phyloP scores from a whole-genome alignment of 92 coral and sea anemone species.

The Muricea muricata region DNA sequence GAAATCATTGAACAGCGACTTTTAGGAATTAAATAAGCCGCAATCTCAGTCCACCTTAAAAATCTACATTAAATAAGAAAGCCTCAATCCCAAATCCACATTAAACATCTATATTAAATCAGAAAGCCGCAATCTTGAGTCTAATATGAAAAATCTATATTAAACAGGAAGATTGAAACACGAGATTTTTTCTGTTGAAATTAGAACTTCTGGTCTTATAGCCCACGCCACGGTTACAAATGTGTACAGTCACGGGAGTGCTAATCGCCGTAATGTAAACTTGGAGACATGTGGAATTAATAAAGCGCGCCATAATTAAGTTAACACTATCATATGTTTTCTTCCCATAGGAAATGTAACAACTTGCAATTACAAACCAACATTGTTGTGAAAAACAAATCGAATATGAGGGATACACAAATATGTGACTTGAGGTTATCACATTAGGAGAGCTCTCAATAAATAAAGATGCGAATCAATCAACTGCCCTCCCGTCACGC shows the following conservation, averaged over 20 bases:
- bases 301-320: not conserved
- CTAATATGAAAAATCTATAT: too few species aligned
- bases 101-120: too few species aligned
- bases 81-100: too few species aligned
- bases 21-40: too few species aligned
- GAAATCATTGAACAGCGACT: too few species aligned
- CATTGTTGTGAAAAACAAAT: not conserved
- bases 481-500: constrained; percentile 22
- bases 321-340: not conserved
- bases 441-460: constrained; percentile 1
- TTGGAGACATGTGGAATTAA: not conserved
- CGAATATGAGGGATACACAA: not conserved
- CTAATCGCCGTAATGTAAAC: not conserved
- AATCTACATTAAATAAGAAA: too few species aligned
- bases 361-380: not conserved
- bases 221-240: too few species aligned
- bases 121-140: too few species aligned
- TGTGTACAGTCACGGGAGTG: not conserved
- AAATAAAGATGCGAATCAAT: constrained; percentile 13
- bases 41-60: too few species aligned
- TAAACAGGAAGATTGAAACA: too few species aligned
- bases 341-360: constrained; percentile 14
- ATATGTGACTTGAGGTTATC: not conserved
- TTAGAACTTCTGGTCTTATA: too few species aligned
- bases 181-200: not conserved